Conservation (phyloP, 2,888 invertebrate species). For the Catocala sponsa region DNA sequence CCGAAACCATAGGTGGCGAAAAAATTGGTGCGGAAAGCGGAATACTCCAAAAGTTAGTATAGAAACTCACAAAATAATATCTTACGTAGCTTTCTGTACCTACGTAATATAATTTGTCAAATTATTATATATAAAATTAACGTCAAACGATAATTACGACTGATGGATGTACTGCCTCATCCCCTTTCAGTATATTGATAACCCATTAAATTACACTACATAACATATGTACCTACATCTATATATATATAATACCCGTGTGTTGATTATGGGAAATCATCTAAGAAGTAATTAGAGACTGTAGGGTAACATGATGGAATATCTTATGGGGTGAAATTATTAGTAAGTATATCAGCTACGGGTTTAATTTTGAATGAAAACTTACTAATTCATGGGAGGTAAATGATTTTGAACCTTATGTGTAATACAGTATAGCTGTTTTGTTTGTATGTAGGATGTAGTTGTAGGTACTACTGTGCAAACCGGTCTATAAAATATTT, state of each 20-base stretch:
- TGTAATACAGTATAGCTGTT: too few species aligned
- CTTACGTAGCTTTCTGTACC: neutral
- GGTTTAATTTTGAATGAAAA: conserved; percentile 30
- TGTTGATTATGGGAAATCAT: conserved; percentile 46
- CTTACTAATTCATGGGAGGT: conserved; percentile 3
- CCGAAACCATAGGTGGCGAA: too few species aligned
- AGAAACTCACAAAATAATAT: too few species aligned
- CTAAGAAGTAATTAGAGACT: conserved; percentile 57
- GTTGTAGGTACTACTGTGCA: too few species aligned
- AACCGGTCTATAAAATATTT: too few species aligned
- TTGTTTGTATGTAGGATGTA: too few species aligned
- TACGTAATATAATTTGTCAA: conserved; percentile 10
- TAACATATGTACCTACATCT: conserved; percentile 11
- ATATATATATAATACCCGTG: conserved; percentile 30
- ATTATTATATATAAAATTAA: conserved; percentile 57
- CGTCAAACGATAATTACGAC: conserved; percentile 48
- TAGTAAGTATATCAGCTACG: conserved; percentile 29
- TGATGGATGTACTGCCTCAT: conserved; percentile 47
- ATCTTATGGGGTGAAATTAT: conserved; percentile 43
- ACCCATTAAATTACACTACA: conserved; percentile 25
- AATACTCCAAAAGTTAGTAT: too few species aligned
- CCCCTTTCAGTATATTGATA: conserved; percentile 47
- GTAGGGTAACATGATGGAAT: conserved; percentile 40
- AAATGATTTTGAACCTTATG: conserved; percentile 7
- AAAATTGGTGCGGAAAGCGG: too few species aligned